These are phyloP conservation scores for Hapalemur alaotrensis DNA, from an alignment of 2,797 vertebrate species.

Conservation along the genomic window DNA sequence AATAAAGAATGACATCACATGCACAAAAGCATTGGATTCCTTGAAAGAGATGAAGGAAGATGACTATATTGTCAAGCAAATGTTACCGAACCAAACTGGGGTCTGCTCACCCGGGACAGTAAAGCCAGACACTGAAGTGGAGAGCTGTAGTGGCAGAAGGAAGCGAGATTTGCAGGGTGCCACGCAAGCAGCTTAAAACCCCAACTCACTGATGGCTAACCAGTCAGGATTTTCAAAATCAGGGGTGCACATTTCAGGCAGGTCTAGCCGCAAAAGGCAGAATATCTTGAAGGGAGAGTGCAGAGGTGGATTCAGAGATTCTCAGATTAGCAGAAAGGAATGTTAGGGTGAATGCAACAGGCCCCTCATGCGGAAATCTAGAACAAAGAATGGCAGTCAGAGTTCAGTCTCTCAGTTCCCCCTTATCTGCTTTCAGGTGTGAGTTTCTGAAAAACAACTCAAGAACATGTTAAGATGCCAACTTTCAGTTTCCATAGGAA, in stretches of 20 bases:
- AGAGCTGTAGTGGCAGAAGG: background rate
- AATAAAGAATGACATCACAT: background rate
- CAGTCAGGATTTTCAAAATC: background rate
- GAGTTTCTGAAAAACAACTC: background rate
- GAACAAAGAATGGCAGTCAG: background rate
- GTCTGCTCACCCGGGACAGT: background rate
- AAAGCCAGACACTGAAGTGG: background rate
- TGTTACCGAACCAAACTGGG: background rate
- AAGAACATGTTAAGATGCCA: too few relatives aligned
- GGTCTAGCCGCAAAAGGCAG: background rate
- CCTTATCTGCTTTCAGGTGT: background rate
- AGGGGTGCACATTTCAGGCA: background rate
- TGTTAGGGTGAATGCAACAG: background rate
- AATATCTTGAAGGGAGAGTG: background rate
- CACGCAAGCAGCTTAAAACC: background rate
- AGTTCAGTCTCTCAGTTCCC: background rate
- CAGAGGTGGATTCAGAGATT: background rate
- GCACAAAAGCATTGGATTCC: background rate
- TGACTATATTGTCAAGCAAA: background rate
- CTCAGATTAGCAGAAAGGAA: background rate
- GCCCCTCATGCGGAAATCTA: background rate
- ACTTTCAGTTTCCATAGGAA: too few relatives aligned
- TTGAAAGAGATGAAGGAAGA: slow-evolving; percentile 6
- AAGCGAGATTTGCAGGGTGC: background rate
- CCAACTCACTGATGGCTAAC: background rate